A percentile compares a stretch with the other conserved stretches of the same genome.
Evolutionary conservation across 1,140 invertebrate genomes (phyloP).

Genomic region (Branchinecta lynchi): DNA sequence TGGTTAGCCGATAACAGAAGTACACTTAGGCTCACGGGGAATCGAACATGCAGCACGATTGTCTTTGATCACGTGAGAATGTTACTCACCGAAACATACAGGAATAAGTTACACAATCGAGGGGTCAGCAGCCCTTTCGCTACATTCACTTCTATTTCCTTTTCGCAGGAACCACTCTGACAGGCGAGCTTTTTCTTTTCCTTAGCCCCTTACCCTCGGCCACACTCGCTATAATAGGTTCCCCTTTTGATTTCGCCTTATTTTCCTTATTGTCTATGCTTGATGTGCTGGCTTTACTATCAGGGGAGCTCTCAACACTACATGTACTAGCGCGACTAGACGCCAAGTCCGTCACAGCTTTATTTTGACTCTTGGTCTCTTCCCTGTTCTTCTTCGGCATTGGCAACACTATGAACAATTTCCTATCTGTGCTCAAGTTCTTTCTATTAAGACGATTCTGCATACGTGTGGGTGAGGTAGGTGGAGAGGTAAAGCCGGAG

Average conservation of each 20-base stretch:
- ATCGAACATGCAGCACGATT: no score
- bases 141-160: no score
- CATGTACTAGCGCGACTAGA: neutral
- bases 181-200: neutral
- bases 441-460: neutral
- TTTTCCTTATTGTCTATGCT: constrained; percentile 1
- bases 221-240: neutral
- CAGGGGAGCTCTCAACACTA: neutral
- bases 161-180: neutral
- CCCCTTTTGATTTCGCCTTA: neutral
- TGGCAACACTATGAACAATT: neutral
- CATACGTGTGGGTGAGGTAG: no score
- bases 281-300: neutral
- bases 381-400: neutral
- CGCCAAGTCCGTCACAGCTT: neutral
- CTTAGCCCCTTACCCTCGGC: neutral
- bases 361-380: neutral
- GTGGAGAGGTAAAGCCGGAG: no score
- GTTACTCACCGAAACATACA: no score
- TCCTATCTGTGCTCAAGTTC: neutral
- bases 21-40: no score
- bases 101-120: no score
- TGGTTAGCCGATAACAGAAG: no score
- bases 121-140: no score
- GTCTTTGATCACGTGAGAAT: no score